Conservation (phyloP, 2,888 invertebrate genomes). For the Dexiosoma caninum region DNA sequence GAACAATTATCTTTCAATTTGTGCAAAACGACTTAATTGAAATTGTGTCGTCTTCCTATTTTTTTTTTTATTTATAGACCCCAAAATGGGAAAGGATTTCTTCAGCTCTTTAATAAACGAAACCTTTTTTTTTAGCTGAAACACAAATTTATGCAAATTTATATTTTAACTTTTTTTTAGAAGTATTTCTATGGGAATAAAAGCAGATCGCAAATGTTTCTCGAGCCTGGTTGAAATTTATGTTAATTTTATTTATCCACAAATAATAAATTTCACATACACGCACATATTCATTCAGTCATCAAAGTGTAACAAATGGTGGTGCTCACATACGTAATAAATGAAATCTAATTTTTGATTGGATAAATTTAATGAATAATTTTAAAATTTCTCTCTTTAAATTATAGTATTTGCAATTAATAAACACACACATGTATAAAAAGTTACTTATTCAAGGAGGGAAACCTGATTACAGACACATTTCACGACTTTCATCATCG, state of each 20-base stretch:
- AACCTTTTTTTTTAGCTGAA: slow-evolving; percentile 23
- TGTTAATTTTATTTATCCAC: slow-evolving; percentile 50
- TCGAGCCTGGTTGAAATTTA: slow-evolving; percentile 51
- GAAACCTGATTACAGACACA: neutral
- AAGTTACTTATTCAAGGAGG: neutral
- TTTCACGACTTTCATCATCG: neutral
- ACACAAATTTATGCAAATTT: slow-evolving; percentile 55
- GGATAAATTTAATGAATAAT: slow-evolving; percentile 32
- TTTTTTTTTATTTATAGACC: neutral
- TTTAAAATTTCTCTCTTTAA: slow-evolving; percentile 31
- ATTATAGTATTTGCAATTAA: neutral
- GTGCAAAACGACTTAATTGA: slow-evolving; percentile 46
- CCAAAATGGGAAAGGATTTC: slow-evolving; percentile 26
- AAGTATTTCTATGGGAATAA: neutral
- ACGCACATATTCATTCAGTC: neutral
- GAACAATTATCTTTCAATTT: slow-evolving; percentile 61
- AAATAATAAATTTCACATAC: neutral
- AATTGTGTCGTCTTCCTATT: slow-evolving; percentile 11
- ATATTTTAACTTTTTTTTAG: neutral
- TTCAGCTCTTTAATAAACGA: neutral
- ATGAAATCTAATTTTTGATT: neutral
- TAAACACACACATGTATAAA: too few relatives aligned
- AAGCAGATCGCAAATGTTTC: neutral
- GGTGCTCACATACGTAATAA: neutral
- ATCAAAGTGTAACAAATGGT: neutral